Base-by-base conservation (phyloP, 1,140 invertebrate genomes). In the Limonius californicus region DNA sequence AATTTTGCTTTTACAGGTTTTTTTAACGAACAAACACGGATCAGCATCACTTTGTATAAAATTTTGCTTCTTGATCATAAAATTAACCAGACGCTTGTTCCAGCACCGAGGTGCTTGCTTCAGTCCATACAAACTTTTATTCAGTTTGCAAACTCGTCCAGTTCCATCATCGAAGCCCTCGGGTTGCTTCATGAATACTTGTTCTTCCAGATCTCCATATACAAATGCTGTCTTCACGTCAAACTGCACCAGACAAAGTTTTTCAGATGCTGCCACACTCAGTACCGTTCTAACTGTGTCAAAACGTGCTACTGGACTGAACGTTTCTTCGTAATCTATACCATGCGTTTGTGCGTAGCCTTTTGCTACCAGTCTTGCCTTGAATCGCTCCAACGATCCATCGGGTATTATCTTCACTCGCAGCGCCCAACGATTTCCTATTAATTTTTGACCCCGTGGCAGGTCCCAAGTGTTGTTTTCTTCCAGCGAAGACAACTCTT, bases 131-230 rank as follows among this genome's bases (percentile, higher is more conserved):
- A 80, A 12, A 27, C 69, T 70, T 65, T 73, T 73, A 6, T 74
- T 67, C 2, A 81, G 56, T 47, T 53, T 66, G 53, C 70, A 78
- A n/a, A 73, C 72, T 54, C 63, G 45, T 20, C 53, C 32, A 47
- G 54, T 45, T 8, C 61, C 42, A 59, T 69, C 65, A 27, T 70
- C 57, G 54, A 66, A 76, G 6, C 77, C 75, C 65, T 78, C 68
- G n/a, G 78, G 76, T 61, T 74, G 69, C 42, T 69, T 57, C 71
- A 80, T 76, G 57, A 70, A 80, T 0, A 80, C 68, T 43, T 68
- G 68, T 68, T 81, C 78, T 15, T 78, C 59, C 18, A 82, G 54
- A 9, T 69, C 57, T 6, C 73, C 77, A 70, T 80, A 21, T 8
- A 54, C 4, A 23, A 54, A 54, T 2, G 50, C 50, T n/a, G 50